Evolutionary conservation across 2,797 vertebrate species (phyloP), one percentile per base, ranked within the genome.

Genomic region (Enteromius afrohamiltoni): DNA sequence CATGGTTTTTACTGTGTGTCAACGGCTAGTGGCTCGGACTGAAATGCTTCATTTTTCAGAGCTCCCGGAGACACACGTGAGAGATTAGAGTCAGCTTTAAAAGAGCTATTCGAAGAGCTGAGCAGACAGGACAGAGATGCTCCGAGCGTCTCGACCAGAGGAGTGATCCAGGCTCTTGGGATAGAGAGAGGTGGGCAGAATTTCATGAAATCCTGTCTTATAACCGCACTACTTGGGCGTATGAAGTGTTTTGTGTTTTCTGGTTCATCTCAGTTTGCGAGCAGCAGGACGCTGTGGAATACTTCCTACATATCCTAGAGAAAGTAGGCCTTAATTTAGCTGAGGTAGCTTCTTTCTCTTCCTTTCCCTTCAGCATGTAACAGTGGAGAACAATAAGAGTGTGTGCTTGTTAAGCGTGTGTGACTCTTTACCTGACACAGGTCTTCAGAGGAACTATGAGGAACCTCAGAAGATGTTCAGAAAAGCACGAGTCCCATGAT

Each of bases 231-330:
- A 10, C 40, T 77, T 14, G 21, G 40, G 16, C 55, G 60, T 6
- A 58, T 19, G 23, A 10, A 31, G 19, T 69, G 29, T 29, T 29
- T 2, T 1, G 29, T 29, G 1, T 26, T 70, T 6, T 70, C 23
- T 19, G 53, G 1, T 26, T 82, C 1, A 78, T 80, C 70, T 85
- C 81, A 94, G 94, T 91, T 14, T 0, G 1, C 40, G 80, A 90
- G 67, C 92, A 93, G 45, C 82, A 62, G 1, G 93, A 94, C 85
- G 93, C 93, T 55, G 92, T 92, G 0, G 92, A 95, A 82, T 93
- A 87, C 83, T 91, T 89, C n/a, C 90, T 92, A 82, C 93, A 85
- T 89, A 93, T 92, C 51, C 70, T 95, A 60, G 75, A 34, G 45
- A 70, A 68, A 82, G 88, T 88, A 62, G 88, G 86, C 77, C 13